These are phyloP conservation scores for Trichosurus vulpecula DNA, from an alignment of 2,797 vertebrate species.

Conservation along the genomic window DNA sequence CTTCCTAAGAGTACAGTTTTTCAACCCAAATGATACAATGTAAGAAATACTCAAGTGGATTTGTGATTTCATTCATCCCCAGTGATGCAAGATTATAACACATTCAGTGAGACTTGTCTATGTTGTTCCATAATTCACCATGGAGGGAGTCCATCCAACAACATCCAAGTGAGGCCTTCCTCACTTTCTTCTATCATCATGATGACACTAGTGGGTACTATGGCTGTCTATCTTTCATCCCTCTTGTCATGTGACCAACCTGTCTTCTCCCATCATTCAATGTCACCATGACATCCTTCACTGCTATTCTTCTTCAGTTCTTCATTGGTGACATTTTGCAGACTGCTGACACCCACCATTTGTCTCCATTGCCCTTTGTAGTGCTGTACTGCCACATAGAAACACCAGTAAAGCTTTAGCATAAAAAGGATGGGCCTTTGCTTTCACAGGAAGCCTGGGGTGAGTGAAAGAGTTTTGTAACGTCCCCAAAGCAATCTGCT, in stretches of 20 bases:
- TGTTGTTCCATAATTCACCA: neutral
- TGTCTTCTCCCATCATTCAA: neutral
- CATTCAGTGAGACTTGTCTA: neutral
- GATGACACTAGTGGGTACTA: neutral
- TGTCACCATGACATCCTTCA: neutral
- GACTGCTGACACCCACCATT: neutral
- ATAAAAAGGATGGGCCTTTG: neutral
- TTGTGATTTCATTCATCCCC: neutral
- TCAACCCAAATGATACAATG: neutral
- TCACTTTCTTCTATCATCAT: neutral
- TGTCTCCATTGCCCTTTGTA: neutral
- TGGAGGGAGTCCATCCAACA: neutral
- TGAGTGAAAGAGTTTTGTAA: neutral
- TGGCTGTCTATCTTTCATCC: neutral
- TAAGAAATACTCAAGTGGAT: neutral
- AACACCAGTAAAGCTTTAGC: neutral
- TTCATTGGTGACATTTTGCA: neutral
- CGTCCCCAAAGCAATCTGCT: neutral
- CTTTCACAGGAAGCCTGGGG: neutral
- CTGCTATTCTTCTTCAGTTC: neutral
- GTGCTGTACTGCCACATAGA: neutral
- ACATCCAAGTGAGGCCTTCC: too few relatives aligned
- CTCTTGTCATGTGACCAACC: neutral
- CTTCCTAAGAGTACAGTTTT: neutral
- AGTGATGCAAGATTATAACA: neutral